Evolutionary conservation across 2,888 invertebrate species (phyloP).

Genomic region (Acleris holmiana): DNA sequence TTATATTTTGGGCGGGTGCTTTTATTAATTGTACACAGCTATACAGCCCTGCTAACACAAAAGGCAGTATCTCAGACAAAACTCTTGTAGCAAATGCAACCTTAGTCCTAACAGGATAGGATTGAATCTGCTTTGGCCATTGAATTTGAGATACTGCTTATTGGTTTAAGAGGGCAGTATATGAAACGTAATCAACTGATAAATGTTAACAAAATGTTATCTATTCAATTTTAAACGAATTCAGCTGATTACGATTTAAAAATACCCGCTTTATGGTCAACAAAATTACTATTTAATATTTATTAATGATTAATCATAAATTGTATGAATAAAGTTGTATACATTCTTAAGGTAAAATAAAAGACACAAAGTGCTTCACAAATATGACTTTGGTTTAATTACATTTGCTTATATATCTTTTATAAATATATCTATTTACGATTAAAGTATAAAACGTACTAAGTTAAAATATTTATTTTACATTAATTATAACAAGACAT

Average conservation of each 20-base stretch:
- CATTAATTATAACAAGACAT: conserved; percentile 14
- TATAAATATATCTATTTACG: conserved; percentile 54
- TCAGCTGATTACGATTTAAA: not conserved
- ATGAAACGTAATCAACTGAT: no score
- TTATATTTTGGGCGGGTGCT: no score
- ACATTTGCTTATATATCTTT: conserved; percentile 57
- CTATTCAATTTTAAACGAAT: no score
- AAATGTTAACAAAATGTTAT: no score
- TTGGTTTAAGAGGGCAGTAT: no score
- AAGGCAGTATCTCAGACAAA: no score
- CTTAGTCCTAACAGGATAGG: no score
- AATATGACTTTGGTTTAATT: conserved; percentile 56
- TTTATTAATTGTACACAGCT: no score
- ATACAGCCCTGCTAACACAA: no score
- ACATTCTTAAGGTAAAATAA: not conserved
- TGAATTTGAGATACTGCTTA: no score
- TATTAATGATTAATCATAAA: not conserved
- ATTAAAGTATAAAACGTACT: conserved; percentile 49
- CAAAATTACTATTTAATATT: not conserved
- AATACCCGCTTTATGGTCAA: not conserved
- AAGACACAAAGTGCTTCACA: conserved; percentile 17
- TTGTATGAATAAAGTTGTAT: not conserved
- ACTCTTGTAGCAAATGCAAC: no score
- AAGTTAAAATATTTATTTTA: conserved; percentile 42
- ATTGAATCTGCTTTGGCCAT: no score